phyloP scores from a whole-genome alignment of 2,797 vertebrate species.

The Novumbra hubbsi region DNA sequence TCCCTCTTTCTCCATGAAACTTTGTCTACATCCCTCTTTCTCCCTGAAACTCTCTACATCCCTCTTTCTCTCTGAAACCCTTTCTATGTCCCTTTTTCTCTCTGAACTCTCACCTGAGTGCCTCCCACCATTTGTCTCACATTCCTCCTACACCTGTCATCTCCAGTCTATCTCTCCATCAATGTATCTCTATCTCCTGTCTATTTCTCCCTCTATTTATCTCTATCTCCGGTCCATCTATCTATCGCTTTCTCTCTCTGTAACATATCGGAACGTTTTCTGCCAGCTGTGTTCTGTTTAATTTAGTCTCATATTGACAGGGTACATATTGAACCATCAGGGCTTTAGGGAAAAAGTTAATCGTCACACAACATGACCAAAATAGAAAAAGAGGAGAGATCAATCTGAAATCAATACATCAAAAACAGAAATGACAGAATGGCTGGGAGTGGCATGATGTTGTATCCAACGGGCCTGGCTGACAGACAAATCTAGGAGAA shows the following conservation, averaged over 20 bases:
- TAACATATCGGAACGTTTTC: neutral
- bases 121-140: neutral
- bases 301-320: conserved; percentile 3
- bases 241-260: neutral
- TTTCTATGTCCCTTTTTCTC: conserved; percentile 8
- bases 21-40: conserved; percentile 13
- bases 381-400: conserved; percentile 16
- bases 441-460: neutral
- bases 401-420: conserved; percentile 25
- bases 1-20: conserved; percentile 30
- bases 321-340: conserved; percentile 3
- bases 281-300: neutral
- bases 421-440: conserved; percentile 13
- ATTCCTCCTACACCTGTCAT: neutral
- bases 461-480: neutral
- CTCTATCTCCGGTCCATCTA: neutral
- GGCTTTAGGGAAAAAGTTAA: conserved; percentile 11
- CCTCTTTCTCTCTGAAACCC: too few relatives aligned
- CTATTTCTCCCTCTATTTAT: neutral
- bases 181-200: neutral
- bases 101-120: neutral
- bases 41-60: neutral
- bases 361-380: conserved; percentile 19
- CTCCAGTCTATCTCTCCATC: neutral
- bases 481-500: neutral